These are phyloP conservation scores for Papilio dardanus DNA, from an alignment of 1,140 invertebrate species.

Conservation along the genomic window DNA sequence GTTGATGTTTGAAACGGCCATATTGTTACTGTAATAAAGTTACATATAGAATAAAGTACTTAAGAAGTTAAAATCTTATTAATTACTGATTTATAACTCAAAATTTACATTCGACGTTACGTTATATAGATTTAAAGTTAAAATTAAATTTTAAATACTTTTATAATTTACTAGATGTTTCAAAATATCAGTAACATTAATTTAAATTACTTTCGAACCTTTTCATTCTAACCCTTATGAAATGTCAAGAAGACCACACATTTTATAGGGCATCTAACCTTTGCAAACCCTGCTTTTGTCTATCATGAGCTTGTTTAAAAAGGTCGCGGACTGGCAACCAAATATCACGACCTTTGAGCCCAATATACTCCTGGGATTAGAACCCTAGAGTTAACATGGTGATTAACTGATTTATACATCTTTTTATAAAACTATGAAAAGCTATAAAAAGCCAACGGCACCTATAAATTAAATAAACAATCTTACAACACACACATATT, in stretches of 20 bases:
- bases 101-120: background rate
- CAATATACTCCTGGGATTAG: background rate
- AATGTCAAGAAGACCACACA: conserved; percentile 19
- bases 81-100: background rate
- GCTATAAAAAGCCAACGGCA: background rate
- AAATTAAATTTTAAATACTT: background rate
- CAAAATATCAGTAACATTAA: background rate
- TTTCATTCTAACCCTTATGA: background rate
- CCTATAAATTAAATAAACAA: background rate
- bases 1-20: conserved; percentile 2
- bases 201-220: background rate
- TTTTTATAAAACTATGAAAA: background rate
- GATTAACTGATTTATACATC: conserved; percentile 12
- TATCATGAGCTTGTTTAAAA: conserved; percentile 7
- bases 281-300: conserved; percentile 8
- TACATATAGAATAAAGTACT: conserved; percentile 15
- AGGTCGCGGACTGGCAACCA: conserved; percentile 28
- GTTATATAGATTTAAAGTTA: background rate
- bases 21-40: background rate
- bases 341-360: conserved; percentile 26
- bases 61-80: conserved; percentile 12
- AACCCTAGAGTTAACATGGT: conserved; percentile 12
- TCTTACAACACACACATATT: background rate
- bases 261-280: conserved; percentile 14
- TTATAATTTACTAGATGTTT: no score